Conservation (phyloP, 1,140 invertebrate species). For the Pogonomyrmex californicus region DNA sequence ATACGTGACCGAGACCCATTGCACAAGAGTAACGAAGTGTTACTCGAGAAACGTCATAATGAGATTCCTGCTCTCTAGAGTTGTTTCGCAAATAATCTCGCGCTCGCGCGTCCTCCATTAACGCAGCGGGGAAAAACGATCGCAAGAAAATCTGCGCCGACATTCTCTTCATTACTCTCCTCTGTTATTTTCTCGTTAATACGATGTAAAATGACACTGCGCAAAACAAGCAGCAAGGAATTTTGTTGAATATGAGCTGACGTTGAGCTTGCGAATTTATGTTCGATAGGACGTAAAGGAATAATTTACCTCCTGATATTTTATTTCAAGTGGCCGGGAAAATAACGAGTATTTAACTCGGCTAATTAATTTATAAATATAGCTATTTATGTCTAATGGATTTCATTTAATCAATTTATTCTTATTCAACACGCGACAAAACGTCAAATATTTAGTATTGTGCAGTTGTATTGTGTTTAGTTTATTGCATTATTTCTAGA, state of each 20-base stretch:
- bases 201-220: constrained; percentile 39
- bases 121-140: constrained; percentile 36
- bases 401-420: background rate
- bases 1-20: constrained; percentile 34
- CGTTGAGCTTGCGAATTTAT: background rate
- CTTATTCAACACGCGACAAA: background rate
- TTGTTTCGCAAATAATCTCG: constrained; percentile 51
- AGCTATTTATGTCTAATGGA: background rate
- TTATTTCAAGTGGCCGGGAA: background rate
- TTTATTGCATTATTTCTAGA: background rate
- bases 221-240: constrained; percentile 32
- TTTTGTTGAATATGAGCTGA: constrained; percentile 12
- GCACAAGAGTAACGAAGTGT: constrained; percentile 29
- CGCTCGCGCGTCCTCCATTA: constrained; percentile 37
- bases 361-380: constrained; percentile 1
- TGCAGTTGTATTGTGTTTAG: too few relatives aligned
- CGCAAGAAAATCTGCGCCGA: constrained; percentile 54
- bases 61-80: constrained; percentile 37
- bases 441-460: background rate
- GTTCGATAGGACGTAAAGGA: background rate
- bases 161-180: constrained; percentile 40
- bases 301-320: background rate
- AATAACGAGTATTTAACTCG: background rate
- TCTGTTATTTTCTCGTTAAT: constrained; percentile 58
- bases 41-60: constrained; percentile 43